phyloP scores from a whole-genome alignment of 2,888 invertebrate species.

The Heliconius aoede region DNA sequence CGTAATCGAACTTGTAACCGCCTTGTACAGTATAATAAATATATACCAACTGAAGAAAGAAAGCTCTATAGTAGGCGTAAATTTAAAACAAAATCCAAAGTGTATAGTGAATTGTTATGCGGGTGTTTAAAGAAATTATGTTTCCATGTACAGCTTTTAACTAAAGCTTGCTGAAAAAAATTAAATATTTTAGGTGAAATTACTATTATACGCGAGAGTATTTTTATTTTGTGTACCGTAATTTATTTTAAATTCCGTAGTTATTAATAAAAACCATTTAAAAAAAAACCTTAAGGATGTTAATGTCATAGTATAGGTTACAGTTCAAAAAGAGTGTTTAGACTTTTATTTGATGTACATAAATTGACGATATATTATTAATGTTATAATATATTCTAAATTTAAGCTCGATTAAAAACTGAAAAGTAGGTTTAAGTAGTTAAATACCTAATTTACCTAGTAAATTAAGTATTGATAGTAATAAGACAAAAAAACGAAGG shows the following conservation, averaged over 20 bases:
- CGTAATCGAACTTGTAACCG: not conserved
- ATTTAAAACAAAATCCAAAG: not conserved
- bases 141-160: conserved; percentile 19
- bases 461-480: too few relatives aligned
- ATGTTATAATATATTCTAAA: too few relatives aligned
- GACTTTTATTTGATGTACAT: too few relatives aligned
- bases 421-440: too few relatives aligned
- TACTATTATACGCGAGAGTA: not conserved
- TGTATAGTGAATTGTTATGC: conserved; percentile 12
- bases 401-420: too few relatives aligned
- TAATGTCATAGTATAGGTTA: too few relatives aligned
- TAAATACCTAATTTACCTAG: too few relatives aligned
- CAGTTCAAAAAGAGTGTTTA: too few relatives aligned
- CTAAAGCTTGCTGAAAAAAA: conserved; percentile 15
- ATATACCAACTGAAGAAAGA: not conserved
- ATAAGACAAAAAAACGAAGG: too few relatives aligned
- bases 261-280: not conserved
- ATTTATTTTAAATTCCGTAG: not conserved
- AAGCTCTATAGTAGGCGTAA: not conserved
- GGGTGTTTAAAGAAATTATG: conserved; percentile 27
- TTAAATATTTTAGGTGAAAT: conserved; percentile 5
- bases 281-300: too few relatives aligned
- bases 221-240: not conserved
- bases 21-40: not conserved
- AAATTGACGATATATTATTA: too few relatives aligned